phyloP scores from a whole-genome alignment of 2,888 invertebrate genomes.

The Tineola bisselliella region DNA sequence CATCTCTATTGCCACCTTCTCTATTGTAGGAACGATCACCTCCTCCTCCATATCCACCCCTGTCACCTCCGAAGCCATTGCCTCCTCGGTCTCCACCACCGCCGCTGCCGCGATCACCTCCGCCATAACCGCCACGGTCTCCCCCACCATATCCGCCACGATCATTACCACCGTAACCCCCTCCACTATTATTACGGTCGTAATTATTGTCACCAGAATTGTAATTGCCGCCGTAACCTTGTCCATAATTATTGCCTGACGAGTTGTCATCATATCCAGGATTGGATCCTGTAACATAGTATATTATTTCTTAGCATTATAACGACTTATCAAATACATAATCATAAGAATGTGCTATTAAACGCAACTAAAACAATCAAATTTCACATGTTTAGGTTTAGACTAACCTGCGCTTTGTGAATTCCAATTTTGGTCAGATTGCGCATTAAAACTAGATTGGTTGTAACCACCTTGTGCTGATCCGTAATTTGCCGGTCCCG shows the following conservation, averaged over 20 bases:
- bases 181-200: constrained; percentile 28
- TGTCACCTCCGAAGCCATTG: constrained; percentile 49
- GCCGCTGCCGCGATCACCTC: constrained; percentile 49
- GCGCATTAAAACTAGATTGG: constrained; percentile 26
- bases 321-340: too few species aligned
- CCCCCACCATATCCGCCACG: constrained; percentile 46
- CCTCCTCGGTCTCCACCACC: constrained; percentile 42
- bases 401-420: constrained; percentile 37
- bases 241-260: constrained; percentile 39
- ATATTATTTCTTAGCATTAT: too few species aligned
- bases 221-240: constrained; percentile 22
- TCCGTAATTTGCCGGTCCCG: constrained; percentile 48
- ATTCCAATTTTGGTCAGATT: constrained; percentile 44
- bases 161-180: constrained; percentile 47
- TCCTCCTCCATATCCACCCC: constrained; percentile 64
- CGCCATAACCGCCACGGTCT: constrained; percentile 37
- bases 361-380: background rate
- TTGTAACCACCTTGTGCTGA: constrained; percentile 40
- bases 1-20: constrained; percentile 34
- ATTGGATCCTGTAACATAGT: background rate
- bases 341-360: too few species aligned
- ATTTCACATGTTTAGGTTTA: background rate
- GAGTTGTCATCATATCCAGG: background rate
- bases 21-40: constrained; percentile 44
- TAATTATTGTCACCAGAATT: constrained; percentile 8